Evolutionary conservation across 1,140 invertebrate genomes (phyloP).

Genomic region (Drosophila pandora): DNA sequence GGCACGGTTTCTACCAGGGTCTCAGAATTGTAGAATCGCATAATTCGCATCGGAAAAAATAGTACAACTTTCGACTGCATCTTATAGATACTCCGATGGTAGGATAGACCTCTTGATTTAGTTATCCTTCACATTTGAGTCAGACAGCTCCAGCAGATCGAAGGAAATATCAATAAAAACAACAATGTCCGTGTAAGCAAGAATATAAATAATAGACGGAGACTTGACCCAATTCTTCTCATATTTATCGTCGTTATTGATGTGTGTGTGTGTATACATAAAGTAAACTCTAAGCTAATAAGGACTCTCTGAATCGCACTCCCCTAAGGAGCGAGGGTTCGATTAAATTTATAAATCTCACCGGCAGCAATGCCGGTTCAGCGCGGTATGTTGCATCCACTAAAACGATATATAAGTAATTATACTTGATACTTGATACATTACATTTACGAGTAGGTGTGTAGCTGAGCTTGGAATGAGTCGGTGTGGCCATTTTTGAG

Average conservation of each 20-base stretch:
- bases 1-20: slow-evolving; percentile 65
- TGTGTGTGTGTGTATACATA: slow-evolving; percentile 57
- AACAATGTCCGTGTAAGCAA: slow-evolving; percentile 43
- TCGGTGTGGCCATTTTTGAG: slow-evolving; percentile 11
- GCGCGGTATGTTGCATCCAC: slow-evolving; percentile 81
- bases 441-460: slow-evolving; percentile 37
- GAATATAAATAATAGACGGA: slow-evolving; percentile 57
- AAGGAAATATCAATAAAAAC: slow-evolving; percentile 2
- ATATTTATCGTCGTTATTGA: slow-evolving; percentile 78
- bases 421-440: slow-evolving; percentile 46
- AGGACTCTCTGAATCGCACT: slow-evolving; percentile 5
- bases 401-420: slow-evolving; percentile 72
- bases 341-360: slow-evolving; percentile 65
- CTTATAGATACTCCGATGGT: slow-evolving; percentile 1
- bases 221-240: slow-evolving; percentile 67
- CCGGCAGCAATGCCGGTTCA: slow-evolving; percentile 62
- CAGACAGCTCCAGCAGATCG: slow-evolving; percentile 19
- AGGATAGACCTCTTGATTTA: background rate
- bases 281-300: slow-evolving; percentile 51
- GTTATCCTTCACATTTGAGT: slow-evolving; percentile 21
- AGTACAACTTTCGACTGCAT: slow-evolving; percentile 33
- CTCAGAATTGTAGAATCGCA: slow-evolving; percentile 39
- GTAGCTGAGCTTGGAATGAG: slow-evolving; percentile 6
- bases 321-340: slow-evolving; percentile 20
- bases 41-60: slow-evolving; percentile 15